A percentile compares a stretch with the other conserved stretches of the same genome.
These are phyloP conservation scores for Chamaetylas fuelleborni DNA, from an alignment of 2,113 vertebrate species.

Conservation along the genomic window DNA sequence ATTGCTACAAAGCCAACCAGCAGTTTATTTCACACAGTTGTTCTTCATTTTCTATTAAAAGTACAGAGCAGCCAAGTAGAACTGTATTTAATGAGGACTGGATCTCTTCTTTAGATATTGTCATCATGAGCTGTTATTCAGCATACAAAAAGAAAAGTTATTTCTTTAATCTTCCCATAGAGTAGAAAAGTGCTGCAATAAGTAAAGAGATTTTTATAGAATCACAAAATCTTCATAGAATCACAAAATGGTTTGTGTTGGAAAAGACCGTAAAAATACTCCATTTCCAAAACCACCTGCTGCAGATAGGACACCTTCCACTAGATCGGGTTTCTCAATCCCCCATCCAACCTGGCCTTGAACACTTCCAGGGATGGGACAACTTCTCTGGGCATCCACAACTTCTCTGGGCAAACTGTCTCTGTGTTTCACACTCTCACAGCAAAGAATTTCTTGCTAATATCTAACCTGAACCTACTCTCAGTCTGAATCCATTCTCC, in stretches of 20 bases:
- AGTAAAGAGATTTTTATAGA: not conserved
- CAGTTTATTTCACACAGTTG: constrained; percentile 12
- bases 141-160: not conserved
- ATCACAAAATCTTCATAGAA: not conserved
- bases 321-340: not conserved
- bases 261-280: not conserved
- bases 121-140: constrained; percentile 45
- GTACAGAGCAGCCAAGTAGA: constrained; percentile 46
- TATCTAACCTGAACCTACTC: not conserved
- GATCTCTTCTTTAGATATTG: constrained; percentile 45
- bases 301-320: not conserved
- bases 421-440: not conserved
- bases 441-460: not conserved
- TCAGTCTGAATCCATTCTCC: not conserved
- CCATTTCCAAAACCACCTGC: not conserved
- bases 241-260: not conserved
- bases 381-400: not conserved
- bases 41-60: constrained; percentile 61
- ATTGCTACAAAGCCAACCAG: constrained; percentile 39
- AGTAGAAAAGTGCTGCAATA: constrained; percentile 27
- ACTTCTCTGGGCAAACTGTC: not conserved
- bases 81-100: constrained; percentile 56
- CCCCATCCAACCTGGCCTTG: not conserved
- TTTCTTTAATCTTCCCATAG: not conserved
- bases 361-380: not conserved